These are phyloP conservation scores for Chymomyza caudatula DNA, from an alignment of 2,888 invertebrate genomes.

Conservation along the genomic window DNA sequence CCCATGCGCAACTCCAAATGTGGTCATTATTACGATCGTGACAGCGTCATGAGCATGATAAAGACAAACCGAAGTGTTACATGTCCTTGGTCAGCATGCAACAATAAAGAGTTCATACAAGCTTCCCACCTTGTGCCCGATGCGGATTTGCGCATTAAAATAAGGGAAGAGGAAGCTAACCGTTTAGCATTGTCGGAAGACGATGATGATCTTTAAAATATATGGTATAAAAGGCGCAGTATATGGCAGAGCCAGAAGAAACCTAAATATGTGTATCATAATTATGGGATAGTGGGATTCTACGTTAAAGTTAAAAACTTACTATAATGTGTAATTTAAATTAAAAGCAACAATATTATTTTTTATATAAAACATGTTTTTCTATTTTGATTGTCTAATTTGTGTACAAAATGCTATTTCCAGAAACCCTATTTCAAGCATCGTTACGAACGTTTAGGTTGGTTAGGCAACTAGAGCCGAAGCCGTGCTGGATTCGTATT, in stretches of 20 bases:
- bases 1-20: neutral
- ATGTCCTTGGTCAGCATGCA: neutral
- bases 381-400: too few species aligned
- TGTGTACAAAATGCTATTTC: neutral
- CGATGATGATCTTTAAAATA: neutral
- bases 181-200: neutral
- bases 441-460: slow-evolving; percentile 82
- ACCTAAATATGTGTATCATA: too few species aligned
- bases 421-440: neutral
- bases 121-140: neutral
- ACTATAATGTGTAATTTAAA: too few species aligned
- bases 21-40: neutral
- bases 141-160: neutral
- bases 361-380: neutral
- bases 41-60: neutral
- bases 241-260: too few species aligned
- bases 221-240: too few species aligned
- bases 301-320: too few species aligned
- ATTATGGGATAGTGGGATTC: too few species aligned
- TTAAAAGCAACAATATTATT: neutral
- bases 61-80: neutral
- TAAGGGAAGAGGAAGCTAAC: neutral
- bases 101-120: neutral
- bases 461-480: slow-evolving; percentile 99
- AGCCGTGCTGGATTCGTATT: slow-evolving; percentile 98